Evolutionary conservation across 2,888 invertebrate genomes (phyloP).

Genomic region (Drosophila dives): DNA sequence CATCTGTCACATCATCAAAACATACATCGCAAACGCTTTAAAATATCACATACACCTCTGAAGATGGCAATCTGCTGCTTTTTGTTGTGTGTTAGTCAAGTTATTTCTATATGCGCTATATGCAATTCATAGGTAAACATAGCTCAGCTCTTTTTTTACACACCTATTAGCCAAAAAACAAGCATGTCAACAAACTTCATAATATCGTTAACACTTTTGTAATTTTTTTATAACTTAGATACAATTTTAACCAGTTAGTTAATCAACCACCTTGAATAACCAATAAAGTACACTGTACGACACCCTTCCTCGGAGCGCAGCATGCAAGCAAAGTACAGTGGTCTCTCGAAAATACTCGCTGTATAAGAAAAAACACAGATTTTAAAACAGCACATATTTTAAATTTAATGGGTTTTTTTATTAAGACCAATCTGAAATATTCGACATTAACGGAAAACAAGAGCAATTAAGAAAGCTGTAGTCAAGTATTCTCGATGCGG

Average conservation of each 20-base stretch:
- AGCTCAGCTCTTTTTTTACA: conserved; percentile 41
- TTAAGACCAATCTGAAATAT: not conserved
- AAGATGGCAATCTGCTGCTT: conserved; percentile 62
- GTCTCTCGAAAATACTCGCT: not conserved
- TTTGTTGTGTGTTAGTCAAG: conserved; percentile 67
- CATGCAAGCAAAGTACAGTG: conserved; percentile 50
- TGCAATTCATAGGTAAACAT: conserved; percentile 66
- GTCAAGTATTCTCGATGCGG: no score
- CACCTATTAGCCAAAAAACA: conserved; percentile 45
- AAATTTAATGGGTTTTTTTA: not conserved
- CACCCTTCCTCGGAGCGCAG: conserved; percentile 41
- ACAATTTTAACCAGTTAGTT: conserved; percentile 25
- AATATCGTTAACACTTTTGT: conserved; percentile 19
- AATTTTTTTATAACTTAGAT: conserved; percentile 24
- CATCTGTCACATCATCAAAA: conserved; percentile 60
- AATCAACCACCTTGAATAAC: conserved; percentile 45
- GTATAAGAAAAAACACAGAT: not conserved
- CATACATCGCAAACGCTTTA: conserved; percentile 61
- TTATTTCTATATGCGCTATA: conserved; percentile 18
- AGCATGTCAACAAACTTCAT: conserved; percentile 53
- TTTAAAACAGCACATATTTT: not conserved
- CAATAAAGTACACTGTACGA: conserved; percentile 34
- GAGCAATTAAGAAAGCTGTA: no score
- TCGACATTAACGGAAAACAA: not conserved
- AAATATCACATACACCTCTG: conserved; percentile 48